phyloP scores from a whole-genome alignment of 2,113 vertebrate species.

The Vulpes ferrilata region DNA sequence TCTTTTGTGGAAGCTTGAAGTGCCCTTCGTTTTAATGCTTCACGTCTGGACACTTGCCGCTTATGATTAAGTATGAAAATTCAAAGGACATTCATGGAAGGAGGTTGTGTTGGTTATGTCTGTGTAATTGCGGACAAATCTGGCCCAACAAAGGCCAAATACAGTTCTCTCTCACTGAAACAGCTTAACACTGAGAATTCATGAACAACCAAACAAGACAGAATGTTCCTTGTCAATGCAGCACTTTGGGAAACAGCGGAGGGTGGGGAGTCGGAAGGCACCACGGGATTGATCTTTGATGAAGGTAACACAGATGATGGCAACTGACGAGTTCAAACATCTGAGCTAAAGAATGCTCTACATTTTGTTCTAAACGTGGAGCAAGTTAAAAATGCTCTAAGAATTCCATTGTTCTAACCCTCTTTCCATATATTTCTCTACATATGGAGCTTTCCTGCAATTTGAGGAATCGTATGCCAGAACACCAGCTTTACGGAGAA shows the following conservation, averaged over 20 bases:
- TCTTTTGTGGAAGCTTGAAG: not conserved
- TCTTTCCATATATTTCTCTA: not conserved
- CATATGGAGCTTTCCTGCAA: not conserved
- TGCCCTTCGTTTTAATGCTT: not conserved
- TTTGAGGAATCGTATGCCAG: not conserved
- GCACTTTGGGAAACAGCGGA: not conserved
- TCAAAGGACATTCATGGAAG: not conserved
- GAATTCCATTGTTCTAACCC: slow-evolving; percentile 57
- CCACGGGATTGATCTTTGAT: not conserved
- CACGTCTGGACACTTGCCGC: not conserved
- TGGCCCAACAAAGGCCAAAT: not conserved
- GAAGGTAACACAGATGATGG: not conserved
- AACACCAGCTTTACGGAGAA: slow-evolving; percentile 56
- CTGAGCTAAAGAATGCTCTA: slow-evolving; percentile 73
- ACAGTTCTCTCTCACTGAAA: not conserved
- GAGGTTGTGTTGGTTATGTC: not conserved
- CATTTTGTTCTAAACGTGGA: slow-evolving; percentile 68
- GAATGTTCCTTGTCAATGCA: not conserved
- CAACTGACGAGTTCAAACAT: slow-evolving; percentile 69
- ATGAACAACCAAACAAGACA: not conserved
- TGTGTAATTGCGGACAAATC: not conserved
- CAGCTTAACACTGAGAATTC: not conserved
- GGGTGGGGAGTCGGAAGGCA: not conserved
- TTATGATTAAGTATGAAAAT: not conserved
- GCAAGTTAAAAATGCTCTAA: slow-evolving; percentile 77